A percentile compares a stretch with the other conserved stretches of the same genome.
Evolutionary conservation across 2,888 invertebrate species (phyloP).

Genomic region (Lepeophtheirus nordmannii): DNA sequence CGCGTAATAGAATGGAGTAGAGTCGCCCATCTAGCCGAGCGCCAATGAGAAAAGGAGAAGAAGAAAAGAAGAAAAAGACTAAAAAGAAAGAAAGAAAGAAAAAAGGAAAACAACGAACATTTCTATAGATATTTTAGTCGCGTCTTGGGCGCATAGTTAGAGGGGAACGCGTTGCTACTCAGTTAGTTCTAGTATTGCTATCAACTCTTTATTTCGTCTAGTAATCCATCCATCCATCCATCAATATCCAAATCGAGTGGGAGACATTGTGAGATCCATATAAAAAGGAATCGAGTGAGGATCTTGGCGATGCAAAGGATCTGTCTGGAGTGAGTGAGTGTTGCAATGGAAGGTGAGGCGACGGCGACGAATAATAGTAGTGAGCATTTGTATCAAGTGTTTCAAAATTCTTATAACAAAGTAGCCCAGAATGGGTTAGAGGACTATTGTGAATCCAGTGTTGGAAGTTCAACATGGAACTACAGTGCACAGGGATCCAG

Average conservation of each 20-base stretch:
- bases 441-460: not conserved
- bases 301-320: too few species aligned
- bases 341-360: not conserved
- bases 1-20: too few species aligned
- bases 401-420: not conserved
- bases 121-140: not conserved
- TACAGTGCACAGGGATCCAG: too few species aligned
- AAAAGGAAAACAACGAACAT: not conserved
- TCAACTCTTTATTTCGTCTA: too few species aligned
- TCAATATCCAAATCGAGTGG: too few species aligned
- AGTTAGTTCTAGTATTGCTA: not conserved
- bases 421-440: not conserved
- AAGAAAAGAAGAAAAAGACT: not conserved
- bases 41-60: too few species aligned
- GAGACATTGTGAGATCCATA: too few species aligned
- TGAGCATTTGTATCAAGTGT: constrained; percentile 17
- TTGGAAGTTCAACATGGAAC: too few species aligned
- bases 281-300: too few species aligned
- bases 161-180: not conserved
- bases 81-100: not conserved
- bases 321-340: not conserved
- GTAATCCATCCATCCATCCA: too few species aligned
- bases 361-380: not conserved
- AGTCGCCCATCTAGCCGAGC: too few species aligned
- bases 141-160: not conserved